Base-by-base conservation (phyloP, 2,113 vertebrate species). In the Hipposideros armiger region DNA sequence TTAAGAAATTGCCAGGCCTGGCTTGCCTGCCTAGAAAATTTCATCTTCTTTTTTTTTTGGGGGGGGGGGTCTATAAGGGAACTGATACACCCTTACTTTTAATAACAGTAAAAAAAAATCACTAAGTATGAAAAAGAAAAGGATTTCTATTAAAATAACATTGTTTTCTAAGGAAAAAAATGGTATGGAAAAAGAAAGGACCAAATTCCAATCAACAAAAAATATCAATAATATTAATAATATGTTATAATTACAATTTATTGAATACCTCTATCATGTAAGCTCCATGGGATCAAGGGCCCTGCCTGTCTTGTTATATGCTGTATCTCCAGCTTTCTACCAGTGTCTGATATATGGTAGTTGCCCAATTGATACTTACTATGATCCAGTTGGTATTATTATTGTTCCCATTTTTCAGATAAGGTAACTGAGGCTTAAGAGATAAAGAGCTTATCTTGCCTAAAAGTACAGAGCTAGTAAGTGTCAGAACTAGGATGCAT, bases 121-220 rank as follows among this genome's bases (percentile, higher is more conserved):
- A 94, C 72, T 64, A 66, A 92, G 32, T 64, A 91, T 81, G 32
- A 64, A 84, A 74, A 70, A 62, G 42, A 47, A 95, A 91, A 85
- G 62, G 11, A 81, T 77, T 66, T 87, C 28, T 89, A 42, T n/a
- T 52, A 47, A 66, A 92, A 92, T 40, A 72, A 24, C 19, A 77
- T 52, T 81, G 3, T 91, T 82, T 81, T 74, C 50, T 20, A 72
- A 66, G 22, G 30, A 28, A 84, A 72, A 78, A 67, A 60, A 50
- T 56, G 28, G 4, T 45, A 69, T 60, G 8, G 22, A 47, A 93
- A 87, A 89, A 90, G 11, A 83, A 86, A 92, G 20, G 62, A 42
- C 36, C 72, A 94, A 92, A 81, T 92, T 66, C 32, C 16, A 90
- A 28, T 87, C 42, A 74, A 32, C 26, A 72, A 69, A 60, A 73